Evolutionary conservation across 2,113 vertebrate genomes (phyloP).

Genomic region (Ctenomys sociabilis): DNA sequence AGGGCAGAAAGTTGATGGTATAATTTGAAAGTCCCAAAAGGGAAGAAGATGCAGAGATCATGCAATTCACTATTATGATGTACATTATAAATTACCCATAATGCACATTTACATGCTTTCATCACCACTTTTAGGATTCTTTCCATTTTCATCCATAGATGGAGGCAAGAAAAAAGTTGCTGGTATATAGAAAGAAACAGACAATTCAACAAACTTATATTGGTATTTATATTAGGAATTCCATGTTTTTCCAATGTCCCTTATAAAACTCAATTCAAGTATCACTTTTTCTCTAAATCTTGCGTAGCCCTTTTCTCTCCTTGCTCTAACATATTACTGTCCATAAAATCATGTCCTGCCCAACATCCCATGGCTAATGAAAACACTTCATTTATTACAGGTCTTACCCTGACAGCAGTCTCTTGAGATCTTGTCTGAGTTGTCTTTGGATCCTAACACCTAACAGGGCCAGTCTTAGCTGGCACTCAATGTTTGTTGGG

Average conservation of each 20-base stretch:
- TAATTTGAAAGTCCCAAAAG: not conserved
- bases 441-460: not conserved
- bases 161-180: not conserved
- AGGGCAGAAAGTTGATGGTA: not conserved
- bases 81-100: not conserved
- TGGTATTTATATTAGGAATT: not conserved
- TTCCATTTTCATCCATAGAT: not conserved
- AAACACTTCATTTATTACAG: not conserved
- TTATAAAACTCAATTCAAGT: slow-evolving; percentile 13
- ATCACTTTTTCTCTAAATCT: not conserved
- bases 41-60: not conserved
- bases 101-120: not conserved
- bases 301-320: not conserved
- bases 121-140: not conserved
- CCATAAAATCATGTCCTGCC: not conserved
- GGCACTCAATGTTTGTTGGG: not conserved
- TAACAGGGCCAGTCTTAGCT: not conserved
- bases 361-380: not conserved
- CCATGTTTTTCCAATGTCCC: not conserved
- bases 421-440: not conserved
- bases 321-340: not conserved
- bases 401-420: not conserved
- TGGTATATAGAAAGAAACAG: not conserved
- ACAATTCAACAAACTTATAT: not conserved
- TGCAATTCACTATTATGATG: too few species aligned